A percentile compares a stretch with the other conserved stretches of the same genome.
phyloP scores from a whole-genome alignment of 2,797 vertebrate genomes.

The Simalia tracyae region DNA sequence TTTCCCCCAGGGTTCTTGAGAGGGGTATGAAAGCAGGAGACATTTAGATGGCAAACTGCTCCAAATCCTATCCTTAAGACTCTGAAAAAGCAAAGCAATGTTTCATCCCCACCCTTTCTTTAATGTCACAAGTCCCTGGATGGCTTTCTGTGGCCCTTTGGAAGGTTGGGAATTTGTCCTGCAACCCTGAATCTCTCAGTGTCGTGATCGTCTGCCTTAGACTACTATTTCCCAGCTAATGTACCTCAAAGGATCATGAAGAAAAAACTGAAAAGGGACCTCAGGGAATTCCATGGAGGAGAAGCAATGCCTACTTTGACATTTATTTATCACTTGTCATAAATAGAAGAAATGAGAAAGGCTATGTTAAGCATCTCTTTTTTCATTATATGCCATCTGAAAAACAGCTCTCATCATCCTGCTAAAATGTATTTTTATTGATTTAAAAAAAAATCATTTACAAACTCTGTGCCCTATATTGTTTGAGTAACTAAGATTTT shows the following conservation, averaged over 20 bases:
- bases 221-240: neutral
- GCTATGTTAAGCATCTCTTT: neutral
- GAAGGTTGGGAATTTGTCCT: neutral
- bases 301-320: neutral
- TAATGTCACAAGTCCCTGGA: neutral
- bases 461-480: conserved; percentile 24
- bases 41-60: neutral
- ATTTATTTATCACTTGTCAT: neutral
- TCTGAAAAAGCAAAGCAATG: neutral
- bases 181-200: neutral
- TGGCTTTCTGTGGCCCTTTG: neutral
- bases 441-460: conserved; percentile 35
- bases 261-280: neutral
- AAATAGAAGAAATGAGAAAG: neutral
- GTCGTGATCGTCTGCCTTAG: neutral
- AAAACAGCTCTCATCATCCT: conserved; percentile 10
- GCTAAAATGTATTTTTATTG: conserved; percentile 16
- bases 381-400: neutral
- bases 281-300: neutral
- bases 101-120: neutral
- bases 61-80: neutral
- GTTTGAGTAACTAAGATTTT: conserved; percentile 56
- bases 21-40: neutral
- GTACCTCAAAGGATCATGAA: neutral
- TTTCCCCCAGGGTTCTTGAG: neutral